Evolutionary conservation across 2,888 invertebrate species (phyloP).

Genomic region (Iphiclides podalirius): DNA sequence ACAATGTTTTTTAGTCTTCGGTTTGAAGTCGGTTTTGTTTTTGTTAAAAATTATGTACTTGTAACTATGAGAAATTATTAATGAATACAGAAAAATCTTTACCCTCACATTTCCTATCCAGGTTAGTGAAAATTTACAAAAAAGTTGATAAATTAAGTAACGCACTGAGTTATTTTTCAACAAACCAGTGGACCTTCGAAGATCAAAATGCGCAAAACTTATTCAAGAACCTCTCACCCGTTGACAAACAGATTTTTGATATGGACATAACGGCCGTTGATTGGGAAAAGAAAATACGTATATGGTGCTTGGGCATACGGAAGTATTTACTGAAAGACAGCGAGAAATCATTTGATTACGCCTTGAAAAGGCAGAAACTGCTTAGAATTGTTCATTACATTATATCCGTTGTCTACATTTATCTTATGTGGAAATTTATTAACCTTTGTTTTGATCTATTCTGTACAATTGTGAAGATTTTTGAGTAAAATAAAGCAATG

Average conservation of each 20-base stretch:
- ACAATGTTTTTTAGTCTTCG: no score
- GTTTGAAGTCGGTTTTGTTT: no score
- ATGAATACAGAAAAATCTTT: no score
- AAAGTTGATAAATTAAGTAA: conserved; percentile 6
- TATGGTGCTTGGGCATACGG: conserved; percentile 35
- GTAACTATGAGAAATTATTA: no score
- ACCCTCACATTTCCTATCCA: no score
- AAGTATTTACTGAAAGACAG: conserved; percentile 36
- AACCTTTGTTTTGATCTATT: not conserved
- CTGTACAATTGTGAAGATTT: not conserved
- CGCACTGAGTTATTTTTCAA: not conserved
- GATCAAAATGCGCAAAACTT: conserved; percentile 5
- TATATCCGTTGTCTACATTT: not conserved
- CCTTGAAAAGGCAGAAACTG: not conserved
- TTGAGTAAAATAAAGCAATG: no score
- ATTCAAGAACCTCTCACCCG: conserved; percentile 1
- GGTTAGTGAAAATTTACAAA: conserved; percentile 3
- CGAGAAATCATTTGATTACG: not conserved
- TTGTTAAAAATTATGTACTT: no score
- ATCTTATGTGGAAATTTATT: not conserved
- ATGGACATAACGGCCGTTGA: conserved; percentile 2
- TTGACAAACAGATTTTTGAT: conserved; percentile 4
- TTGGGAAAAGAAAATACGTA: conserved; percentile 27
- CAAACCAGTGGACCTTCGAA: not conserved
- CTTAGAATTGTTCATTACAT: not conserved